These are phyloP conservation scores for Zosterops borbonicus DNA, from an alignment of 2,113 vertebrate genomes.

Conservation along the genomic window DNA sequence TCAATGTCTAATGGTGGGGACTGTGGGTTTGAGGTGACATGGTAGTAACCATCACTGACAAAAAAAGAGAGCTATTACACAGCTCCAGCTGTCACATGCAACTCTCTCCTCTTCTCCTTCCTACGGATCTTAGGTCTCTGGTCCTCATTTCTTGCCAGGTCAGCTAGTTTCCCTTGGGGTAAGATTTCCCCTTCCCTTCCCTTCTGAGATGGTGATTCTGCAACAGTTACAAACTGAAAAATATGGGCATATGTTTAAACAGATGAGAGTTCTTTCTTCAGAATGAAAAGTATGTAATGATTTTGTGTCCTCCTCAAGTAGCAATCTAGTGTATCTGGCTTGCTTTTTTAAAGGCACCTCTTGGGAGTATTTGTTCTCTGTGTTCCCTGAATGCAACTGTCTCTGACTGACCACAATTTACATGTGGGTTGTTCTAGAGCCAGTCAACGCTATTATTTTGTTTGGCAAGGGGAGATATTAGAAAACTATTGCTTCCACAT, in stretches of 20 bases:
- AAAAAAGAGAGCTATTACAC: not conserved
- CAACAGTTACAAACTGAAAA: not conserved
- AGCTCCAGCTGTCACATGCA: not conserved
- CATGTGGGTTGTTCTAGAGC: not conserved
- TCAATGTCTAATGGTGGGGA: not conserved
- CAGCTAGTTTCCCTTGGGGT: not conserved
- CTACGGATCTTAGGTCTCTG: not conserved
- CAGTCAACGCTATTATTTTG: not conserved
- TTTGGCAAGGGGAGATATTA: slow-evolving; percentile 21
- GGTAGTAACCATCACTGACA: not conserved
- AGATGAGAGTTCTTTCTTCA: not conserved
- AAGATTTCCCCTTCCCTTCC: not conserved
- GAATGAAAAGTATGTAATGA: not conserved
- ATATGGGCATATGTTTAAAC: not conserved
- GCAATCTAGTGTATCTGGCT: not conserved
- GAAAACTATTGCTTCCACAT: slow-evolving; percentile 54
- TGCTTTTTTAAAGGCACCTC: not conserved
- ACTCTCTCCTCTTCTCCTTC: not conserved
- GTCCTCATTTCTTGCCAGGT: not conserved
- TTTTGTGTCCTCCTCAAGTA: not conserved
- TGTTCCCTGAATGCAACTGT: not conserved
- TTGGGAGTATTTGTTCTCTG: not conserved
- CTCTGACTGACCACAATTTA: not conserved
- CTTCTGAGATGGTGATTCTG: not conserved
- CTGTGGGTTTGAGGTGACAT: not conserved